These are phyloP conservation scores for Paramormyrops hopkinsi DNA, from an alignment of 2,797 vertebrate genomes.

Conservation along the genomic window DNA sequence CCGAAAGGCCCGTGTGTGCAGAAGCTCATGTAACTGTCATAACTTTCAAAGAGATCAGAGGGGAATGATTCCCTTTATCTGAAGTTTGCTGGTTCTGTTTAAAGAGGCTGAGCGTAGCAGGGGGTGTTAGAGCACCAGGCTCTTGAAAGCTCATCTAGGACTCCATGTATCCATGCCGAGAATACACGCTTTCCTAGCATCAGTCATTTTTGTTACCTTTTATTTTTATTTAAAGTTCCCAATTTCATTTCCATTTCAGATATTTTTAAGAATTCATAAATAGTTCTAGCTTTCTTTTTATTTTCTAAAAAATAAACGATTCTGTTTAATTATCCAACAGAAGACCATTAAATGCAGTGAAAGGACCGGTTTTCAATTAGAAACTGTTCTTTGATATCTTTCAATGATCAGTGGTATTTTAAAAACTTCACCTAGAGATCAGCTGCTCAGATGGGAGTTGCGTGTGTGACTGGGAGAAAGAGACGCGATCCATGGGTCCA, in stretches of 20 bases:
- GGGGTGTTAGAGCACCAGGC: background rate
- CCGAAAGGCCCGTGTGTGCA: background rate
- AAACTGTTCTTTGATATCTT: background rate
- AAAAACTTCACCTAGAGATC: background rate
- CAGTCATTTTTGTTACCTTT: background rate
- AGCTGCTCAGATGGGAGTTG: background rate
- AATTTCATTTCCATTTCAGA: background rate
- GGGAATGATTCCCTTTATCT: background rate
- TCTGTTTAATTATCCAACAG: background rate
- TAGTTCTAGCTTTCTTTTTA: background rate
- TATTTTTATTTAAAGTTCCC: background rate
- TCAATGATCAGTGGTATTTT: background rate
- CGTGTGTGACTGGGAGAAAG: background rate
- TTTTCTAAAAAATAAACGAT: background rate
- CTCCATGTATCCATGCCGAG: background rate
- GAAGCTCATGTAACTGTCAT: background rate
- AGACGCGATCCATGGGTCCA: background rate
- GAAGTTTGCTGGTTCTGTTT: background rate
- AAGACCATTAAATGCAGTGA: background rate
- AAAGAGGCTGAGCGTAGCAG: background rate
- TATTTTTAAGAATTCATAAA: background rate
- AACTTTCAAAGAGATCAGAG: conserved; percentile 4
- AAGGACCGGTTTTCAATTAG: background rate
- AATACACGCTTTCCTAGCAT: background rate
- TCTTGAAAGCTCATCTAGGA: background rate